Evolutionary conservation across 2,797 vertebrate genomes (phyloP), one percentile per base, ranked within the genome.

Genomic region (Melopsittacus undulatus): DNA sequence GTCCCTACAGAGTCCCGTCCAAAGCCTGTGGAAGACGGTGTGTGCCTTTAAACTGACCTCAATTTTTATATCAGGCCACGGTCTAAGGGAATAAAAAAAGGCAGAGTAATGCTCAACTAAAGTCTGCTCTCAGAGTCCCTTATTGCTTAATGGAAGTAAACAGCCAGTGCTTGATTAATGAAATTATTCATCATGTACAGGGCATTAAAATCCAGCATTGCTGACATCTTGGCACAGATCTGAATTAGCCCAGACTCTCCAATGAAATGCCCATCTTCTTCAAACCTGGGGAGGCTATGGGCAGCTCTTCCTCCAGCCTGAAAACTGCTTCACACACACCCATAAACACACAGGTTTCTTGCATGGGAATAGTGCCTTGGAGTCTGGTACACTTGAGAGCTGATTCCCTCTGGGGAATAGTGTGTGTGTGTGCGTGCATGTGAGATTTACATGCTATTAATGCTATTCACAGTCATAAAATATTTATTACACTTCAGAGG

Each of bases 91-190:
- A 92, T 82, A 74, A 54, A 87, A 89, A 69, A 78, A 10, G 27
- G n/a, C 21, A 84, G 48, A 66, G 27, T 82, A 88, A 88, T 78
- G 82, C 72, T 70, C 43, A 70, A 46, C 62, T 85, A 67, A 90
- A 91, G 75, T 66, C 62, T 40, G 12, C 48, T 56, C 51, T 74
- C 12, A 5, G 46, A 85, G 36, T 57, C 77, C 67, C 67, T 82
- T 32, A 74, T 70, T 85, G 70, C 72, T 82, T 70, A 82, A 87
- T 52, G 62, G 75, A 88, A 69, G 54, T 74, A 95, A 87, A 90
- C 48, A 94, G 67, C 42, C 62, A 74, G 21, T 12, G 63, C 70
- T 82, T 88, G 51, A 78, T 64, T 90, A 88, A 85, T 56, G 45
- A 27, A 81, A 87, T 84, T 78, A 94, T 56, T 88, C 67, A 85